These are phyloP conservation scores for Nannospalax galili DNA, from an alignment of 2,113 vertebrate genomes.

Conservation along the genomic window DNA sequence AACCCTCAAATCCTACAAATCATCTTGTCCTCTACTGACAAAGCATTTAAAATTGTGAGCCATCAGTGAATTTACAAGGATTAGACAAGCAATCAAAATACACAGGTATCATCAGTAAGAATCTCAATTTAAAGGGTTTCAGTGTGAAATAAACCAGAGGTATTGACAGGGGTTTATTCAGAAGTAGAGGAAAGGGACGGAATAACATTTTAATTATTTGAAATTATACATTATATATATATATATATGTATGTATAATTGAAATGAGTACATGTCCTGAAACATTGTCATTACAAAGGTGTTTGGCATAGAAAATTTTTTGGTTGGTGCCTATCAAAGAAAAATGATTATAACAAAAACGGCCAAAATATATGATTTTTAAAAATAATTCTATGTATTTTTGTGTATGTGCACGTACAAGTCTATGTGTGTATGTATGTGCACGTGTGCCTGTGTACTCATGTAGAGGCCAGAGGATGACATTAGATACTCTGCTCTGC, in stretches of 20 bases:
- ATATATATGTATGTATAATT: not conserved
- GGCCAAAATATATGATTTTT: not conserved
- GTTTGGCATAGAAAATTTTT: not conserved
- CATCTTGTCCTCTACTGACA: not conserved
- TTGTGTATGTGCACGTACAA: not conserved
- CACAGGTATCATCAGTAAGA: not conserved
- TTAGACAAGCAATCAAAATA: not conserved
- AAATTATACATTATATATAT: no score
- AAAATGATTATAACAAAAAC: not conserved
- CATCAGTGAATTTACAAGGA: not conserved
- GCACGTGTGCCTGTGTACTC: no score
- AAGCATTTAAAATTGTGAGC: not conserved
- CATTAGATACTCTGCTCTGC: not conserved
- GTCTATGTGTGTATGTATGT: not conserved
- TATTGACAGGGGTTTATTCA: not conserved
- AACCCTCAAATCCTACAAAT: not conserved
- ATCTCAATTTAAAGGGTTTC: not conserved
- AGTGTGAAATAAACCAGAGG: not conserved
- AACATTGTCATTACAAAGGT: not conserved
- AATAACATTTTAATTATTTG: not conserved
- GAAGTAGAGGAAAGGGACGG: not conserved
- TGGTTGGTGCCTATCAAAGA: not conserved
- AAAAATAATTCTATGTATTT: not conserved
- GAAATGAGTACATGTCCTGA: not conserved
- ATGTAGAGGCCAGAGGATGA: not conserved